A percentile compares a stretch with the other conserved stretches of the same genome.
Conservation (phyloP, 2,113 vertebrate genomes). For the Leiothrix lutea region DNA sequence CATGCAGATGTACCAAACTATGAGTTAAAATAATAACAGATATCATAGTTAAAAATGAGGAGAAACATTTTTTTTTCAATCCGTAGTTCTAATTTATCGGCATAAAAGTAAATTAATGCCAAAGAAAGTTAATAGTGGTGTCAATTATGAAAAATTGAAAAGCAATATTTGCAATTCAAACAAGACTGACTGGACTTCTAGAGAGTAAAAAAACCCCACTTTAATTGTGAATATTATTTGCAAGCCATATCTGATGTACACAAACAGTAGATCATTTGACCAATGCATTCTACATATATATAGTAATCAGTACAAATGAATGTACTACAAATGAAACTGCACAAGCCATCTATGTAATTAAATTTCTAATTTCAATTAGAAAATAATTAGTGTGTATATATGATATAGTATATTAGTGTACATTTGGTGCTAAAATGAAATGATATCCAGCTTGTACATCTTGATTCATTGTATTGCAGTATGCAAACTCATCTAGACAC, state of each 20-base stretch:
- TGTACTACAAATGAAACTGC: not conserved
- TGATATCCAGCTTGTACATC: not conserved
- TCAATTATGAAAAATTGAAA: not conserved
- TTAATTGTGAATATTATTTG: not conserved
- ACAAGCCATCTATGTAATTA: not conserved
- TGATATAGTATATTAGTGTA: not conserved
- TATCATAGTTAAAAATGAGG: not conserved
- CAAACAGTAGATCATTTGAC: not conserved
- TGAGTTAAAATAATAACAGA: not conserved
- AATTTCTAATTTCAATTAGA: not conserved
- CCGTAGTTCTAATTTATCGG: not conserved
- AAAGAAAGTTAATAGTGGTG: not conserved
- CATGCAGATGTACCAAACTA: not conserved
- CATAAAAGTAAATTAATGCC: not conserved
- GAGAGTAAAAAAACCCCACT: not conserved
- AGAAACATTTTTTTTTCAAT: not conserved
- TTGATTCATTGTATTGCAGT: not conserved
- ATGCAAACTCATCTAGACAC: not conserved
- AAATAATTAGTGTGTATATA: not conserved
- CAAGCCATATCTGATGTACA: not conserved
- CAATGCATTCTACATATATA: not conserved
- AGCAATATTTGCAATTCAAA: not conserved
- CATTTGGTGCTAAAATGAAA: not conserved
- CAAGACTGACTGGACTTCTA: not conserved
- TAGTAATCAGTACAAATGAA: not conserved